Percentiles rank a stretch among this genome's conserved stretches.
Evolutionary conservation across 2,113 vertebrate species (phyloP).

Genomic region (Tenebrosternarchus preto): DNA sequence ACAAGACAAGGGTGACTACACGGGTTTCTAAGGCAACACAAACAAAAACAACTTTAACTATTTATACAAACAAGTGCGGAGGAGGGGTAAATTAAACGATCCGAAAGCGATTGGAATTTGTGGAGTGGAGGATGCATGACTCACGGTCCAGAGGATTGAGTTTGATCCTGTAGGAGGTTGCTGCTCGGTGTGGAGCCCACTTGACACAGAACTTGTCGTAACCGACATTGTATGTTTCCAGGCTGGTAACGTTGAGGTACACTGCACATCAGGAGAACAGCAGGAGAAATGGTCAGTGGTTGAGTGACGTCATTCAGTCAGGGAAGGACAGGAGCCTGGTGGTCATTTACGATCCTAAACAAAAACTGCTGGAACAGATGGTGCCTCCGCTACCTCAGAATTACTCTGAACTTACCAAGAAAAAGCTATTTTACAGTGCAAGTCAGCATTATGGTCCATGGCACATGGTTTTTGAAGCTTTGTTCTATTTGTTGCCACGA

Average conservation of each 20-base stretch:
- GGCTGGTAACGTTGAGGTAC: constrained; percentile 90
- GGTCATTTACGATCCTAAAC: not conserved
- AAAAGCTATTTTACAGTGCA: not conserved
- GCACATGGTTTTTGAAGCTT: too few relatives aligned
- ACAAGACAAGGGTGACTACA: not conserved
- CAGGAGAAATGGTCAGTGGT: not conserved
- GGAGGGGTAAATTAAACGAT: constrained; percentile 25
- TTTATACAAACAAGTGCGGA: constrained; percentile 28
- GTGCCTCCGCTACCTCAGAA: not conserved
- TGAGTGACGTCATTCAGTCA: not conserved
- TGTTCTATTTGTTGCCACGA: too few relatives aligned
- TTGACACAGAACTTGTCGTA: constrained; percentile 90
- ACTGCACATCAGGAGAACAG: constrained; percentile 72
- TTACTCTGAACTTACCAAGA: not conserved
- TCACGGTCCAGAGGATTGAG: constrained; percentile 86
- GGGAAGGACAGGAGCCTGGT: not conserved
- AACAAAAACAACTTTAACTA: constrained; percentile 38
- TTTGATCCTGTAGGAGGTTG: constrained; percentile 92
- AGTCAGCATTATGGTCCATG: too few relatives aligned
- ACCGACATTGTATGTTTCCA: constrained; percentile 82
- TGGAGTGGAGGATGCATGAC: constrained; percentile 40
- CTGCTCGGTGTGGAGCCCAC: constrained; percentile 87
- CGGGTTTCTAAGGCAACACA: not conserved
- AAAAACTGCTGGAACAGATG: not conserved
- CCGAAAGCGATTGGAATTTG: not conserved